Conservation (phyloP, 1,140 invertebrate species). For the Uloborus diversus region DNA sequence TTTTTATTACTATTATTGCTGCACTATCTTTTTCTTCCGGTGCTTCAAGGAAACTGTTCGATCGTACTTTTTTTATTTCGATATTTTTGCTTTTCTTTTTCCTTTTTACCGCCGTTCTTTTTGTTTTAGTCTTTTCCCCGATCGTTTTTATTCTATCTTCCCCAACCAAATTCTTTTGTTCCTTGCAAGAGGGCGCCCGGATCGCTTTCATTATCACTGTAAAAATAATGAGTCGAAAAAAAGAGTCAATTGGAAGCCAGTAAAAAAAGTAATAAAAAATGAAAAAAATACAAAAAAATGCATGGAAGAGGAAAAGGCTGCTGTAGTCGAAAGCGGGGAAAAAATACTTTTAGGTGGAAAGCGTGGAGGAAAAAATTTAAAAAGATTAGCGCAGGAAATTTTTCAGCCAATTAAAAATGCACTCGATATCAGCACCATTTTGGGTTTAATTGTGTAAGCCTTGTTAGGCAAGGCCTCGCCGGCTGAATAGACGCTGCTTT, state of each 20-base stretch:
- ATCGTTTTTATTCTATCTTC: constrained; percentile 22
- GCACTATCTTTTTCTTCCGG: neutral
- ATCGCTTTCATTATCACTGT: constrained; percentile 54
- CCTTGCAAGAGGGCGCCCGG: constrained; percentile 6
- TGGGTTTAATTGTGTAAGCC: constrained; percentile 54
- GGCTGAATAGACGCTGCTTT: constrained; percentile 45
- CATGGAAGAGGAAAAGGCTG: neutral
- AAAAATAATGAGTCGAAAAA: constrained; percentile 38
- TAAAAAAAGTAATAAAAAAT: neutral
- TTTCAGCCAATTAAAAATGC: constrained; percentile 56
- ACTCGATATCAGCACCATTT: constrained; percentile 50
- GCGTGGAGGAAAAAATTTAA: constrained; percentile 42
- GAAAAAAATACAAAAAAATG: neutral
- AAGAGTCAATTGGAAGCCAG: neutral
- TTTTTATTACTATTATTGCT: constrained; percentile 22
- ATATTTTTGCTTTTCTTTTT: neutral
- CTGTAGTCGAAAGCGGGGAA: neutral
- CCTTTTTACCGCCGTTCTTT: constrained; percentile 2
- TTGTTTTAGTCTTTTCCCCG: constrained; percentile 46
- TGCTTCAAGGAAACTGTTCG: neutral
- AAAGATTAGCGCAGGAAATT: constrained; percentile 55
- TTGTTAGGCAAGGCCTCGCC: constrained; percentile 42
- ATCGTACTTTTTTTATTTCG: constrained; percentile 1
- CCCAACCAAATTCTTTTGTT: constrained; percentile 31
- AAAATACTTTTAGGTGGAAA: neutral